Base-by-base conservation (phyloP, 1,140 invertebrate genomes). In the Lysiphlebus fabarum region DNA sequence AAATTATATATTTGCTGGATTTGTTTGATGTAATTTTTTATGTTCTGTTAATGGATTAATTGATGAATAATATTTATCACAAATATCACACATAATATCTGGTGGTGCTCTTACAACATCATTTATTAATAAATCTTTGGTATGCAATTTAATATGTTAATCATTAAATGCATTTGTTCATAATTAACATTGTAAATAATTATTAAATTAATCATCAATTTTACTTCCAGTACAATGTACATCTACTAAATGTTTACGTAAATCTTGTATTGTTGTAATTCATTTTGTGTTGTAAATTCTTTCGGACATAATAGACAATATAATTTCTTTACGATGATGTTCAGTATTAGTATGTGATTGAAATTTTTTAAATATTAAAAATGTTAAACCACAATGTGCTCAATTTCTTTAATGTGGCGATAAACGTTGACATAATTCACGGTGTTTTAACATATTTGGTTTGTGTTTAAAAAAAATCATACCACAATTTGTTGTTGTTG, bases 301-400 rank as follows among this genome's bases (percentile, higher is more conserved):
- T 84, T 82, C 7, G 83, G 82, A 60, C 86, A 88, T 8, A 87
- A 81, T 9, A 82, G 78, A 49, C 86, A 88, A 50, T 5, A 41
- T 53, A 10, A 77, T 59, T 0, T 79, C 75, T 6, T 70, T 73
- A 11, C 69, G 73, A 9, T 69, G 70, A n/a, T 80, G 78, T 2
- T 75, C 70, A 0, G 11, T 2, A 0, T 49, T 58, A 0, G 74
- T 37, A 33, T 80, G 78, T 10, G 51, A 61, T 9, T 75, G 68
- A 41, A 74, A 80, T 37, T 79, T 79, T 26, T 73, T 77, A n/a
- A 75, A 79, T 0, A 76, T 65, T 0, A 77, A 59, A 42, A 70
- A 80, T 0, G 78, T 80, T 70, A 77, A 70, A 0, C 67, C 69
- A 17, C 77, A 79, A 14, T 77, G 67, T 0, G 71, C 56, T 42